Evolutionary conservation across 2,888 invertebrate genomes (phyloP), one percentile per base, ranked within the genome.

Genomic region (Cataglyphis altisquamis): DNA sequence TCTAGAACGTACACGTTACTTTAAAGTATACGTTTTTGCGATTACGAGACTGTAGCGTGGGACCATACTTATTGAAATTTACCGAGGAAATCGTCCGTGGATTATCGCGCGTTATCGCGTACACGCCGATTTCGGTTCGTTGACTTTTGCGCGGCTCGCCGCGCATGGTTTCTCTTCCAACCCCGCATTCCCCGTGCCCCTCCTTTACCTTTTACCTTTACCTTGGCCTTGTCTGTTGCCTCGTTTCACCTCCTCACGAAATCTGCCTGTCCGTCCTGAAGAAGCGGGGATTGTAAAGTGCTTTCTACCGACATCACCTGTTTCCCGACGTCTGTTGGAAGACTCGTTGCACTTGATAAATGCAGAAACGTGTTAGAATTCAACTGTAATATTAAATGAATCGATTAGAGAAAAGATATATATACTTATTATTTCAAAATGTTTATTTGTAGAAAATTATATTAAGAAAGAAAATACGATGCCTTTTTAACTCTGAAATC

Each of bases 191-290:
- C 32, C 64, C 29, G 15, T 55, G 85, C 78, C 82, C 68, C 87
- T 83, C 68, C 48, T 41, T 83, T 81, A 83, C 84, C 86, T 84
- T 84, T 86, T 82, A 86, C 82, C 84, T 86, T 86, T 86, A 86
- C 85, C 85, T 83, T 86, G 80, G 80, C 86, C 86, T 86, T 86
- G 75, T 57, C 55, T 18, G 52, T 45, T 45, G 68, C 57, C 36
- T 45, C 41, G n/a, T 62, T 78, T 52, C 41, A 60, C 52, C 83
- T 62, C 60, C 45, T 6, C 41, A 45, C 45, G 41, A 72, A 80
- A 80, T 80, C 60, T 41, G 21, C 32, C 32, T 39, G n/a, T 67
- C 15, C n/a, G 52, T 39, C 25, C 8, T 25, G 72, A 80, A 72
- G 70, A 45, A 55, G 9, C 52, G 25, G 29, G 39, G 12, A 70